These are phyloP conservation scores for Scaptomyza montana DNA, from an alignment of 1,140 invertebrate genomes.

Conservation along the genomic window DNA sequence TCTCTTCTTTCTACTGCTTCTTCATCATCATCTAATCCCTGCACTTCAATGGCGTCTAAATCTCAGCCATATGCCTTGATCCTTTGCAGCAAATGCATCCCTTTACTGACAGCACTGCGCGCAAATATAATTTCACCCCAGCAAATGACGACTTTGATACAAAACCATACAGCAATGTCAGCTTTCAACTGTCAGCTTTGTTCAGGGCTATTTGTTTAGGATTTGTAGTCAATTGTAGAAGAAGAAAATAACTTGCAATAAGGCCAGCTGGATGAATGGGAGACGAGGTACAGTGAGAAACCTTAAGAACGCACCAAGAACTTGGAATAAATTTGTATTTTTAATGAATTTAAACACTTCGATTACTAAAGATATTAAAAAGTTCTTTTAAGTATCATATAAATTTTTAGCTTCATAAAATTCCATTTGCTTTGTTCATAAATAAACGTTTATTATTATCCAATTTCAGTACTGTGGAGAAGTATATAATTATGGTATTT, in stretches of 20 bases:
- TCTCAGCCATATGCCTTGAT: slow-evolving; percentile 37
- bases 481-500: no score
- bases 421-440: slow-evolving; percentile 3
- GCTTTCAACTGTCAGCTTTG: slow-evolving; percentile 21
- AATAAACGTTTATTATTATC: background rate
- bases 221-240: slow-evolving; percentile 11
- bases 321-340: no score
- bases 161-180: slow-evolving; percentile 9
- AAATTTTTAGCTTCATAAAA: background rate
- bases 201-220: slow-evolving; percentile 62
- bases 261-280: background rate
- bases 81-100: slow-evolving; percentile 6
- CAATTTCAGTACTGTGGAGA: no score
- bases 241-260: slow-evolving; percentile 19
- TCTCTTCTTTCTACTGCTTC: no score
- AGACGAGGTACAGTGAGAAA: slow-evolving; percentile 5
- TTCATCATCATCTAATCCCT: slow-evolving; percentile 26
- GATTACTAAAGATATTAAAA: no score
- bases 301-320: no score
- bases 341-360: no score
- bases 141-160: slow-evolving; percentile 32
- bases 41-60: slow-evolving; percentile 56
- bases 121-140: slow-evolving; percentile 71
- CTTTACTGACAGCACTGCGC: slow-evolving; percentile 41
- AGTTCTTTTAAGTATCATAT: background rate